Conservation (phyloP, 2,113 vertebrate species). For the Triplophysa siluroides region DNA sequence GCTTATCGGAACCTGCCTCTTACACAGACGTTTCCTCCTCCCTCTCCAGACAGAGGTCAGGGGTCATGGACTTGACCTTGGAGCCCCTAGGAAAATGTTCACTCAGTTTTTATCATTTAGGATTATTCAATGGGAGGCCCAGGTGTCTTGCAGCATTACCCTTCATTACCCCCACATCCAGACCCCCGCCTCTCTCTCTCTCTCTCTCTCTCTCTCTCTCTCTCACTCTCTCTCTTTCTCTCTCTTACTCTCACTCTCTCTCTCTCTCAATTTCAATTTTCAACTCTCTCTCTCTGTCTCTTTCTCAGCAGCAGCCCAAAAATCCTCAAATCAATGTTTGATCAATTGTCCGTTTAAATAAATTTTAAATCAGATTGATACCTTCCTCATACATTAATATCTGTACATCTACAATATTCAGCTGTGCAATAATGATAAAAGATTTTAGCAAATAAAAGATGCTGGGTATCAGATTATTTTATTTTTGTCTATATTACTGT, state of each 20-base stretch:
- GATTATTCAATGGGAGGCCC: conserved; percentile 72
- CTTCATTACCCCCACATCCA: conserved; percentile 68
- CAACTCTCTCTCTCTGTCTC: background rate
- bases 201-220: conserved; percentile 14
- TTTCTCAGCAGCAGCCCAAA: conserved; percentile 55
- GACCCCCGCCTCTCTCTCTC: conserved; percentile 26
- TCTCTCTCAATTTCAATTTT: background rate
- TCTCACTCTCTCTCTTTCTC: background rate
- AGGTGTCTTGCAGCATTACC: conserved; percentile 63
- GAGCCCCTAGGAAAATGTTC: conserved; percentile 71
- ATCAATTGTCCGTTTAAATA: conserved; percentile 62
- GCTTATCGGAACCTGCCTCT: conserved; percentile 50
- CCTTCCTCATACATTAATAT: conserved; percentile 19
- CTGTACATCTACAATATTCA: background rate
- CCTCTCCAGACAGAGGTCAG: conserved; percentile 73
- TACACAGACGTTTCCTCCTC: conserved; percentile 57
- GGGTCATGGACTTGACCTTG: conserved; percentile 80
- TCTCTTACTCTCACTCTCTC: background rate
- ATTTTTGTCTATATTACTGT: background rate
- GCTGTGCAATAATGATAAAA: background rate
- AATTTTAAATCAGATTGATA: conserved; percentile 50
- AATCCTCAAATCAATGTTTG: conserved; percentile 67
- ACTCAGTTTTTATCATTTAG: conserved; percentile 72
- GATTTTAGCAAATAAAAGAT: background rate
- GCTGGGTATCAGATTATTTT: background rate